Evolutionary conservation across 2,113 vertebrate species (phyloP), one percentile per base, ranked within the genome.

Genomic region (Rhinichthys klamathensis): DNA sequence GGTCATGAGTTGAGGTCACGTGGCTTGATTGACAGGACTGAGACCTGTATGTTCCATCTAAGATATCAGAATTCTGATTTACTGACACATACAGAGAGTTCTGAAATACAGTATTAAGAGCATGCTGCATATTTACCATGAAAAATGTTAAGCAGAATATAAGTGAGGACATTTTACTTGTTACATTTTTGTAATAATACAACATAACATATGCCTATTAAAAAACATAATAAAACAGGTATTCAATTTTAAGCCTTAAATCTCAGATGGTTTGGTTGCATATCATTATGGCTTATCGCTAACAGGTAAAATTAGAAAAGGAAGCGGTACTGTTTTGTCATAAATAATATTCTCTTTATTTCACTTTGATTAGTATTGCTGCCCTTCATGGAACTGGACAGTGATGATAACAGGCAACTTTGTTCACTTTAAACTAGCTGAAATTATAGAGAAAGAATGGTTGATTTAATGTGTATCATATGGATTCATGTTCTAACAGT

Each of bases 111-210:
- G n/a, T 72, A n/a, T 49, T 74, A 8, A 25, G 41, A 46, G 72
- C 72, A 49, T 74, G 72, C 72, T 74, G 72, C 41, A 74, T 25
- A 74, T 49, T 74, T 74, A 49, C 70, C 41, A 49, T 15, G 46
- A 6, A 51, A 44, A 49, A 74, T 41, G 35, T 72, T 72, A n/a
- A 41, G 8, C 41, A 49, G 70, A 74, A 16, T 74, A 49, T 23
- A n/a, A 72, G 35, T 25, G 23, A 73, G 11, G 23, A 25, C 25
- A 8, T 73, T 73, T 70, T 70, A 70, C 25, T 70, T 60, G 35
- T 70, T 38, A 70, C 18, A 23, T 35, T 70, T n/a, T n/a, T n/a
- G 41, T 70, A 70, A 35, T 32, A 32, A 35, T 38, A 70, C 10
- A 38, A 72, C 23, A 61, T 61, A 25, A 61, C n/a, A 61, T 61